These are phyloP conservation scores for Diaprepes abbreviatus DNA, from an alignment of 2,888 invertebrate genomes.

Conservation along the genomic window DNA sequence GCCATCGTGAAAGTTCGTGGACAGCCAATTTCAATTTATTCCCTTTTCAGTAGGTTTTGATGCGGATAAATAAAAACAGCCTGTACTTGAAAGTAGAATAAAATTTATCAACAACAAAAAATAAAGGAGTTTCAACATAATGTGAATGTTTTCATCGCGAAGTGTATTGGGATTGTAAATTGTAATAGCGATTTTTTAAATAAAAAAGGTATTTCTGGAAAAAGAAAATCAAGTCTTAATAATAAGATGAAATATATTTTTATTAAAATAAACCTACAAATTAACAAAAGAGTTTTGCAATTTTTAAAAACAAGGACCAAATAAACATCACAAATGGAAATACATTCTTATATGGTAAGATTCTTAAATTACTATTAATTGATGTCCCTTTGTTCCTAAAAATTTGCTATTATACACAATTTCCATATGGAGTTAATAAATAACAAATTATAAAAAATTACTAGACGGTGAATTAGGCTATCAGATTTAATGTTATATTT, in stretches of 20 bases:
- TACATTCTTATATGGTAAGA: slow-evolving; percentile 34
- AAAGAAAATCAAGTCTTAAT: background rate
- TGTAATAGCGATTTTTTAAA: no score
- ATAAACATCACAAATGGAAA: slow-evolving; percentile 44
- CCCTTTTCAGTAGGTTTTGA: no score
- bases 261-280: slow-evolving; percentile 48
- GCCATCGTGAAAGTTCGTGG: no score
- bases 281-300: slow-evolving; percentile 45
- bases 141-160: no score
- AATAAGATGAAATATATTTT: slow-evolving; percentile 50
- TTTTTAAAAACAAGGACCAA: slow-evolving; percentile 42
- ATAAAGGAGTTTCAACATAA: no score
- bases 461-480: slow-evolving; percentile 56
- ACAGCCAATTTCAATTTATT: no score
- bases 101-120: no score
- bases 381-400: slow-evolving; percentile 42
- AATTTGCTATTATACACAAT: slow-evolving; percentile 35
- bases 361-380: slow-evolving; percentile 29
- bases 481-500: slow-evolving; percentile 55
- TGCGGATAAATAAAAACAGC: no score
- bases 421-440: slow-evolving; percentile 50
- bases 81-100: no score
- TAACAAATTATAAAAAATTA: slow-evolving; percentile 50
- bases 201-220: background rate
- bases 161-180: no score